Evolutionary conservation across 2,888 invertebrate species (phyloP).

Genomic region (Onchidella celtica): DNA sequence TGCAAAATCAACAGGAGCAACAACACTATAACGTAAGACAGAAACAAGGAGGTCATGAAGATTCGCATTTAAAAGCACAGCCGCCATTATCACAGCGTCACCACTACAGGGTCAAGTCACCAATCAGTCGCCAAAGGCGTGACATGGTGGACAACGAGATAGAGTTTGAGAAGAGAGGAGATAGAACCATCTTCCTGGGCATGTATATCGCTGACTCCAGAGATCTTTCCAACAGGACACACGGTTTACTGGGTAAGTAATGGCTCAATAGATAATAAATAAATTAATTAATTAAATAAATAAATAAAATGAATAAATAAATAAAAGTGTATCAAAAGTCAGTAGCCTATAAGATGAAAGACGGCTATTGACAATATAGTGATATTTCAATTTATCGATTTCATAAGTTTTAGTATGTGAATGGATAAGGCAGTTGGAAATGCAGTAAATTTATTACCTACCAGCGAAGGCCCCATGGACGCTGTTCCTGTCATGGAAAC

Average conservation of each 20-base stretch:
- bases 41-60: neutral
- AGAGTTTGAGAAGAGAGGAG: constrained; percentile 24
- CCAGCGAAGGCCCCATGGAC: too few relatives aligned
- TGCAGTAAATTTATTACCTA: too few relatives aligned
- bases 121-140: neutral
- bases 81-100: neutral
- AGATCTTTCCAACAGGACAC: constrained; percentile 51
- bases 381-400: too few relatives aligned
- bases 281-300: neutral
- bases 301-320: too few relatives aligned
- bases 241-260: constrained; percentile 54
- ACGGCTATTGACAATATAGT: too few relatives aligned
- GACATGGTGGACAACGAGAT: constrained; percentile 4
- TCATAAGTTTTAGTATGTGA: too few relatives aligned
- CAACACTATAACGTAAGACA: neutral
- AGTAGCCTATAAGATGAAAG: too few relatives aligned
- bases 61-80: neutral
- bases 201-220: constrained; percentile 56
- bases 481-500: too few relatives aligned
- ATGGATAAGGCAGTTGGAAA: too few relatives aligned
- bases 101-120: neutral
- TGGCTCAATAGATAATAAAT: neutral
- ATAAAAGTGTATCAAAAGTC: too few relatives aligned
- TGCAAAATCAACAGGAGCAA: neutral
- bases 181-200: constrained; percentile 51